Percentiles rank a stretch among this genome's conserved stretches.
phyloP scores from a whole-genome alignment of 2,797 vertebrate species.

The Pseudochirops cupreus region DNA sequence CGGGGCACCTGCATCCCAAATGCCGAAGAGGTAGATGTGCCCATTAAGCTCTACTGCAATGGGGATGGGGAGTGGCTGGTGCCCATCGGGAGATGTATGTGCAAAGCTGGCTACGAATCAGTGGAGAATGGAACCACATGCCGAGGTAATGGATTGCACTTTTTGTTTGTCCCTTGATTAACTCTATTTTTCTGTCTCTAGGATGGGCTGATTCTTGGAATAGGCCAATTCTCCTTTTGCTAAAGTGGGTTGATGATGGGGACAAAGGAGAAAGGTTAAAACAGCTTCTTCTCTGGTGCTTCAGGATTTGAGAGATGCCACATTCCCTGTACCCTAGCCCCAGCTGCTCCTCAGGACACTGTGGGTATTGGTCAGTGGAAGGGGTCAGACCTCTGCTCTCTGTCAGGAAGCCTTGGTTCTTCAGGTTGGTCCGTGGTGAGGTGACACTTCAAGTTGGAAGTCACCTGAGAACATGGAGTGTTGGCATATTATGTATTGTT shows the following conservation, averaged over 20 bases:
- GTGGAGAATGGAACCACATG: constrained; percentile 93
- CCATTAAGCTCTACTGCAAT: constrained; percentile 97
- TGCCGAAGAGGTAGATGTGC: constrained; percentile 96
- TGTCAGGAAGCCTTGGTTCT: not conserved
- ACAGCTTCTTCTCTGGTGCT: not conserved
- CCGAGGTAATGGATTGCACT: constrained; percentile 88
- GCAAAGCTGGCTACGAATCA: constrained; percentile 92
- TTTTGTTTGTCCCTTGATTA: not conserved
- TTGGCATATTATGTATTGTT: not conserved
- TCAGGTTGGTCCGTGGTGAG: not conserved
- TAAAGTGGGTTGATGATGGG: not conserved
- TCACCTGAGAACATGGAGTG: not conserved
- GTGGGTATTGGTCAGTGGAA: not conserved
- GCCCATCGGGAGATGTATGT: constrained; percentile 96
- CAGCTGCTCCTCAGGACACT: not conserved
- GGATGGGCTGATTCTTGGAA: not conserved
- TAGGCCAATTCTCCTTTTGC: not conserved
- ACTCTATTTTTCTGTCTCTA: not conserved
- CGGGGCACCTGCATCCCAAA: constrained; percentile 94
- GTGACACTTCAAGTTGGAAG: not conserved
- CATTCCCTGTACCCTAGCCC: not conserved
- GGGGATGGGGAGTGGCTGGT: constrained; percentile 98
- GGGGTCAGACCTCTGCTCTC: not conserved
- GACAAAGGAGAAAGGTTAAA: not conserved
- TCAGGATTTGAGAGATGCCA: not conserved